phyloP scores from a whole-genome alignment of 2,888 invertebrate genomes.

The Macrophya annulata region DNA sequence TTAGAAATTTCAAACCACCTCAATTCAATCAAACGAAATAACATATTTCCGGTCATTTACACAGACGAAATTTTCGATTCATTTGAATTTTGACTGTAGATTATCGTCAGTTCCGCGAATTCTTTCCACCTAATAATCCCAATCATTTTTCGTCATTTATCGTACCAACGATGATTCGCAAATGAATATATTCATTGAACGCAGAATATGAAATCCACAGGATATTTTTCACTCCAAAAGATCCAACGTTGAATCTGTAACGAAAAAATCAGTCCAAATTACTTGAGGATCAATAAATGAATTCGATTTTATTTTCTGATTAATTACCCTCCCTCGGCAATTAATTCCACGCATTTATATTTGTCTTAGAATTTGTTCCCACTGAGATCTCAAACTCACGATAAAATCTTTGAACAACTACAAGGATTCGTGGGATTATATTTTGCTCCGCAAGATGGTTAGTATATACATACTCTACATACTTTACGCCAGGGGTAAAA shows the following conservation, averaged over 20 bases:
- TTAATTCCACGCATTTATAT: not conserved
- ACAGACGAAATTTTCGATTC: not conserved
- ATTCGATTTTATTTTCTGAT: no score
- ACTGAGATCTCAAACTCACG: not conserved
- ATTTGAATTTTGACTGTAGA: not conserved
- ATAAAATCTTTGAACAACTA: not conserved
- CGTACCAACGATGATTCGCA: not conserved
- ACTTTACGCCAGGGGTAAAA: not conserved
- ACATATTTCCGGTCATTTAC: not conserved
- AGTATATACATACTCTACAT: not conserved
- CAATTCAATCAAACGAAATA: not conserved
- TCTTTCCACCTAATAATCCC: conserved; percentile 12
- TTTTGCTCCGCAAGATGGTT: not conserved
- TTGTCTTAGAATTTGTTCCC: not conserved
- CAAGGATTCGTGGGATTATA: not conserved
- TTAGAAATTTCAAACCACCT: not conserved
- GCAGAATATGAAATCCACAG: not conserved
- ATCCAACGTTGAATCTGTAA: conserved; percentile 16
- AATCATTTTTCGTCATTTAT: conserved; percentile 20
- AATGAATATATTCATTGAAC: not conserved
- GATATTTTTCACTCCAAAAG: not conserved
- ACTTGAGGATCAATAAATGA: not conserved
- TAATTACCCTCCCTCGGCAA: not conserved
- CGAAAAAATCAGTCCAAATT: not conserved
- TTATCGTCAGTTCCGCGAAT: not conserved